Conservation (phyloP, 2,113 vertebrate genomes). For the Engystomops pustulosus region DNA sequence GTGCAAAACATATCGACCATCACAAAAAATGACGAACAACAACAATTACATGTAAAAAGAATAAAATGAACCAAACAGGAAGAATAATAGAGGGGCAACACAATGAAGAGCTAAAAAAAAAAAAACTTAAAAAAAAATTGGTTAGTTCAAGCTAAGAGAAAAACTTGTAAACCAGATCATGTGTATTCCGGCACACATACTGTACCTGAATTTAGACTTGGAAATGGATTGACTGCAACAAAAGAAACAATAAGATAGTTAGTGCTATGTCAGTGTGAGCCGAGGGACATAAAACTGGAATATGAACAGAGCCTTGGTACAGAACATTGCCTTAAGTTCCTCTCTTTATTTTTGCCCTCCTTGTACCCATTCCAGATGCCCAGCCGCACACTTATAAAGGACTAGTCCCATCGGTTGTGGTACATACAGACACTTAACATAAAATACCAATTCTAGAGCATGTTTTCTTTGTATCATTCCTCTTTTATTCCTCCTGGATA, state of each 20-base stretch:
- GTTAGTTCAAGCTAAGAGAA: background rate
- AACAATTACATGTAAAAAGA: background rate
- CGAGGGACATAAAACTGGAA: background rate
- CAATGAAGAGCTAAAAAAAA: too few species aligned
- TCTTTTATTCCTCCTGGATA: too few species aligned
- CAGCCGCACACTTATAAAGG: too few species aligned
- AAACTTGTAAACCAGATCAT: conserved; percentile 30
- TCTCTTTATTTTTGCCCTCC: too few species aligned
- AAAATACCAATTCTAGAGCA: too few species aligned
- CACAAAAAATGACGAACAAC: background rate
- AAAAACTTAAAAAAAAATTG: background rate
- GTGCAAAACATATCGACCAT: background rate
- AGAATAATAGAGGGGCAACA: too few species aligned
- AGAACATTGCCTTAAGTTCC: too few species aligned
- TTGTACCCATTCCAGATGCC: too few species aligned
- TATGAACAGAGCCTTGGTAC: background rate
- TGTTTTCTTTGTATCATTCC: too few species aligned
- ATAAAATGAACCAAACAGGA: too few species aligned
- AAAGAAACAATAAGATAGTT: conserved; percentile 68
- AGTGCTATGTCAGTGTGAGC: background rate
- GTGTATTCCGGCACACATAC: conserved; percentile 74
- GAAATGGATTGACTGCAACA: conserved; percentile 90
- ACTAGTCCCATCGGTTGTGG: too few species aligned
- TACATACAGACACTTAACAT: too few species aligned
- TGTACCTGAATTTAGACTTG: conserved; percentile 99